phyloP scores from a whole-genome alignment of 53 echinoderm and acorn worm species.

The Luidia sarsii region DNA sequence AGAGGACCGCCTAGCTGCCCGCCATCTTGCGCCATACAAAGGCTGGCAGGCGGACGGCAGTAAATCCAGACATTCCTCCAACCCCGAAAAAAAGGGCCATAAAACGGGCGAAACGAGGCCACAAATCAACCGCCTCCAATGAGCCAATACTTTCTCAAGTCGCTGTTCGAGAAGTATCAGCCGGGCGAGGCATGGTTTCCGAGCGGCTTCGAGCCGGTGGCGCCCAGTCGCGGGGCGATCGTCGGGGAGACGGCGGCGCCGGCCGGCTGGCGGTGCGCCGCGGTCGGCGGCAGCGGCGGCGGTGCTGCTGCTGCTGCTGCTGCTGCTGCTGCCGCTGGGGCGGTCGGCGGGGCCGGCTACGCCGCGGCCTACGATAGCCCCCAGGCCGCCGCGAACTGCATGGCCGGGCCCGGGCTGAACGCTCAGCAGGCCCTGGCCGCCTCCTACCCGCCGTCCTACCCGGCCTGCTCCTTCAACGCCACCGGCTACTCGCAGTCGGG shows the following conservation, averaged over 20 bases:
- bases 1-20: conserved; percentile 1
- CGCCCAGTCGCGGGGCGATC: conserved; percentile 57
- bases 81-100: conserved; percentile 80
- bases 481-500: conserved; percentile 60
- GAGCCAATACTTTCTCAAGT: conserved; percentile 99
- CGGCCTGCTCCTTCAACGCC: conserved; percentile 72
- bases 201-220: conserved; percentile 94
- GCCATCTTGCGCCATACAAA: conserved; percentile 54
- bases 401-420: conserved; percentile 57
- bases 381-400: conserved; percentile 43
- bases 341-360: conserved; percentile 34
- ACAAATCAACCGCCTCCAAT: conserved; percentile 99
- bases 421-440: conserved; percentile 55
- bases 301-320: conserved; percentile 42
- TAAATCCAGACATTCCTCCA: conserved; percentile 85
- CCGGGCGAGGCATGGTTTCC: conserved; percentile 99
- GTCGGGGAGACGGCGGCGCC: conserved; percentile 62
- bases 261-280: conserved; percentile 72
- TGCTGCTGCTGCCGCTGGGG: not conserved
- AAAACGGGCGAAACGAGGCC: conserved; percentile 91
- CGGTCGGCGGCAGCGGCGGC: conserved; percentile 38
- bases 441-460: conserved; percentile 65
- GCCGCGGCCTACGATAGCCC: conserved; percentile 42
- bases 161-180: conserved; percentile 98
- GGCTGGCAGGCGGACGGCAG: conserved; percentile 57